Evolutionary conservation across 2,797 vertebrate species (phyloP), one percentile per base, ranked within the genome.

Genomic region (Notolepis coatsorum): DNA sequence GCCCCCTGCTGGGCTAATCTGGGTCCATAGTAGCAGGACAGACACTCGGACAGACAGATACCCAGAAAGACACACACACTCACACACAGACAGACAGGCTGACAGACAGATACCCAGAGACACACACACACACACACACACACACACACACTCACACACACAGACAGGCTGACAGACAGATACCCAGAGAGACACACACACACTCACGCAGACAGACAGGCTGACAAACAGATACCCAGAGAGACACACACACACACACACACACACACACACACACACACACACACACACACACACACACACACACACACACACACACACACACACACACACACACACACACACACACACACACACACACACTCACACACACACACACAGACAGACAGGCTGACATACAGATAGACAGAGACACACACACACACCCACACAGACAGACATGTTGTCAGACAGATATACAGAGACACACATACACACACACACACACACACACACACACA

Each of bases 321-420:
- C n/a, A 17, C 25, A 2, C 18, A 9, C 41, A 10, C 41, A 43
- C 41, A 45, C 38, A 41, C 24, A 30, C 30, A 30, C 41, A 56
- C 41, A 33, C 48, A 51, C 53, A 41, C 27, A 28, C 52, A 43
- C 25, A 35, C 25, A 20, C 28, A 62, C 48, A 25, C 50, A 45
- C 50, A 65, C 52, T 67, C 54, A 57, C 27, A 24, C 41, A 57
- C 41, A 33, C 41, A 61, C 17, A 20, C 48, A 18, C 28, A 31
- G 5, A 49, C 47, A 84, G 76, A 79, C 62, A 73, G 80, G 82
- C 68, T 85, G 80, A 85, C 82, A 81, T 80, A 80, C 79, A 81
- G 77, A n/a, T n/a, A n/a, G n/a, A n/a, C n/a, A 42, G 9, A 13
- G 7, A 35, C 28, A 71, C 46, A 67, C 68, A 12, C 66, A 57